Evolutionary conservation across 2,797 vertebrate genomes (phyloP), one percentile per base, ranked within the genome.

Genomic region (Spheniscus humboldti): DNA sequence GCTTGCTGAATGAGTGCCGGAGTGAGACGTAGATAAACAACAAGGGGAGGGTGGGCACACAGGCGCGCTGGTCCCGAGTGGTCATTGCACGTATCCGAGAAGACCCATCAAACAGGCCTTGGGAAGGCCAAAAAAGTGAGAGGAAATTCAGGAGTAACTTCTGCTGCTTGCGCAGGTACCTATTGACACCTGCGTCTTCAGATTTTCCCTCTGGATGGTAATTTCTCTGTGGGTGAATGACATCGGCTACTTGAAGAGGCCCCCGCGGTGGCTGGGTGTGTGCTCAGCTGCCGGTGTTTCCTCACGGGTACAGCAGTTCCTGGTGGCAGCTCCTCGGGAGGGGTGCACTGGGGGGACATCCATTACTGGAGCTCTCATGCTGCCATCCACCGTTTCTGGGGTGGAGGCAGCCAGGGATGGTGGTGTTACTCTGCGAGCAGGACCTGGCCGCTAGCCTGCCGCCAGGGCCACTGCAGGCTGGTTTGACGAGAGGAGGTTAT

Each of bases 191-290:
- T 9, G 17, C 0, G 0, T 56, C 47, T 92, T 64, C 5, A 8
- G 15, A 20, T 71, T 69, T 52, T 7, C 10, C 25, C 4, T 39
- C 31, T 0, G 4, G 18, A 33, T 52, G 77, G 16, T 57, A 50
- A 37, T 52, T 85, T 55, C 31, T 45, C 22, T 19, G 43, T 10
- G 20, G 18, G 12, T 76, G 63, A 73, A 59, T 52, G 59, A 13
- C 20, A 33, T 30, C 15, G 43, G 4, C 47, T 57, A 35, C 24
- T 75, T n/a, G 50, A 77, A 27, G 79, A 78, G 55, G 83, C 28
- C 27, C 50, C 12, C 1, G 5, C 0, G 0, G 7, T 63, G 48
- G 30, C 59, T 0, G 0, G 3, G 3, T 16, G 11, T 53, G 28
- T 6, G 6, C 66, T 45, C 28, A 15, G 55, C 56, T 93, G 86